Conservation (phyloP, 2,797 vertebrate genomes). For the Aythya fuligula region DNA sequence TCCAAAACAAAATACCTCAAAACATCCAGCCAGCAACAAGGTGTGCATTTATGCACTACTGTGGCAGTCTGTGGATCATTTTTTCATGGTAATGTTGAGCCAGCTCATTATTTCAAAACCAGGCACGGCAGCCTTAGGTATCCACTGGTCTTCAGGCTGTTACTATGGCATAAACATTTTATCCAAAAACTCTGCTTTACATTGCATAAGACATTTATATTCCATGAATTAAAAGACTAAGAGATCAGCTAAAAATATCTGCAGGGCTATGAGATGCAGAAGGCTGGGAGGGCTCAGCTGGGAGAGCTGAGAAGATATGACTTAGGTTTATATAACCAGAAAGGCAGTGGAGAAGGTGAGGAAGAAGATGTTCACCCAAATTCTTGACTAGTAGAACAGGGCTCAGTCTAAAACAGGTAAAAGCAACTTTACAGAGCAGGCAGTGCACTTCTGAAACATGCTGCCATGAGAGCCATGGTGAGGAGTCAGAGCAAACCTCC, state of each 20-base stretch:
- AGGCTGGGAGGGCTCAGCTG: not conserved
- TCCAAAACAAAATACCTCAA: slow-evolving; percentile 49
- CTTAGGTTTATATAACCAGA: rapidly evolving
- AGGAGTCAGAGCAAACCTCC: not conserved
- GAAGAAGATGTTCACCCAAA: not conserved
- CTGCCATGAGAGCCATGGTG: not conserved
- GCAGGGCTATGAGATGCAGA: not conserved
- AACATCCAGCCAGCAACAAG: slow-evolving; percentile 19
- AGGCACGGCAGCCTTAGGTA: not conserved
- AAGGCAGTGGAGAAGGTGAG: not conserved
- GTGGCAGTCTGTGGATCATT: not conserved
- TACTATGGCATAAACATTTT: not conserved
- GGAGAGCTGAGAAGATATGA: not conserved
- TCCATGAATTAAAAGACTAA: not conserved
- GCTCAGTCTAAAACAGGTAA: not conserved
- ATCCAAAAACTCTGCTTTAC: not conserved
- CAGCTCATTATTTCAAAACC: not conserved
- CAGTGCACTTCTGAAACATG: not conserved
- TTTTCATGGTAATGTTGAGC: not conserved
- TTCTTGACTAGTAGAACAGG: not conserved
- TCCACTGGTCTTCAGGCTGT: not conserved
- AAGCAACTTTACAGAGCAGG: not conserved
- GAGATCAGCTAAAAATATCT: not conserved
- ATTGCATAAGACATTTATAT: not conserved
- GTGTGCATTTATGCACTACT: not conserved